Conservation (phyloP, 2,888 invertebrate genomes). For the Orthosia gothica region DNA sequence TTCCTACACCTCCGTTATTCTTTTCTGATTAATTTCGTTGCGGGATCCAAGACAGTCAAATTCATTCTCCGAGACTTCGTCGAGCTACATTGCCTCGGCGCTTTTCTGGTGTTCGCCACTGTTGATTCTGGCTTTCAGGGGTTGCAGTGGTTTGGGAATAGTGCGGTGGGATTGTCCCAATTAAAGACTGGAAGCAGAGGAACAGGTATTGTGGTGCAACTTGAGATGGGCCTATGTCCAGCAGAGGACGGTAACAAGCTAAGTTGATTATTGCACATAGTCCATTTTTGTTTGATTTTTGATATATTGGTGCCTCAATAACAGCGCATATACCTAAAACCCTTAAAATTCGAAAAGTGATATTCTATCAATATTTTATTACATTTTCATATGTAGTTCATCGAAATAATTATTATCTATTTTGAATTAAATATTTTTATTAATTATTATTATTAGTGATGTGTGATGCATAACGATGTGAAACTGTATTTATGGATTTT, state of each 20-base stretch:
- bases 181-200: background rate
- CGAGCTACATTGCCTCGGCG: too few relatives aligned
- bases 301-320: slow-evolving; percentile 12
- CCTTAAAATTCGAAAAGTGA: slow-evolving; percentile 62
- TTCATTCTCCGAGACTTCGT: too few relatives aligned
- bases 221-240: background rate
- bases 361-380: slow-evolving; percentile 61
- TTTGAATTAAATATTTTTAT: slow-evolving; percentile 48
- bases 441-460: slow-evolving; percentile 32
- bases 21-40: too few relatives aligned
- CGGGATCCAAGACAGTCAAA: too few relatives aligned
- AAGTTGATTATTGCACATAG: background rate
- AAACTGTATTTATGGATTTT: slow-evolving; percentile 2
- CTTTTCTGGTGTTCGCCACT: too few relatives aligned
- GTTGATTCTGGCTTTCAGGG: too few relatives aligned
- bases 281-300: background rate
- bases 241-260: background rate
- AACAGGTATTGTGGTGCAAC: too few relatives aligned
- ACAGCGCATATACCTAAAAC: slow-evolving; percentile 52
- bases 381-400: slow-evolving; percentile 45
- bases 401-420: slow-evolving; percentile 54
- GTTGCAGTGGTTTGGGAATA: too few relatives aligned
- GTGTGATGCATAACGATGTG: slow-evolving; percentile 44
- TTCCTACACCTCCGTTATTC: too few relatives aligned
- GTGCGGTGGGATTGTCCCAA: too few relatives aligned